These are phyloP conservation scores for Latrodectus elegans DNA, from an alignment of 2,888 invertebrate genomes.

Conservation along the genomic window DNA sequence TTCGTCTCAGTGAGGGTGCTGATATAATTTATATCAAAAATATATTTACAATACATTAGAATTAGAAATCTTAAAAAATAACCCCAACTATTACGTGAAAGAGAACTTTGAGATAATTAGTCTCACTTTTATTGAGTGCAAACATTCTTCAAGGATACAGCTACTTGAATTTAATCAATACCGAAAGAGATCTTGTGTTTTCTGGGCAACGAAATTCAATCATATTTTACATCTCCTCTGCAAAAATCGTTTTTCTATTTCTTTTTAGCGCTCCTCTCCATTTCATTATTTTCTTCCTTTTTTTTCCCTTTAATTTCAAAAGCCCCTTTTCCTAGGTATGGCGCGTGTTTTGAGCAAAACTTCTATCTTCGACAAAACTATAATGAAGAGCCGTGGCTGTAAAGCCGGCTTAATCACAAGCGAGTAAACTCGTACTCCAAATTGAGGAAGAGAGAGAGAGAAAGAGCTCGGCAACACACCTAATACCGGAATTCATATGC, in stretches of 20 bases:
- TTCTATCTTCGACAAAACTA: slow-evolving; percentile 10
- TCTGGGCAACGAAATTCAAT: too few relatives aligned
- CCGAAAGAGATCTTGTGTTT: too few relatives aligned
- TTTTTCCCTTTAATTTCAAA: not conserved
- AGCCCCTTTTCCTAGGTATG: not conserved
- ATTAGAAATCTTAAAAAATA: too few relatives aligned
- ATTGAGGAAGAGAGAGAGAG: not conserved
- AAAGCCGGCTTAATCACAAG: slow-evolving; percentile 59
- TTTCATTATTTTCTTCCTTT: not conserved
- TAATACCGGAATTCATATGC: slow-evolving; percentile 68
- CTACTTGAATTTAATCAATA: too few relatives aligned
- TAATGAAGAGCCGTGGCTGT: slow-evolving; percentile 40
- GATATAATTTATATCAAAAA: too few relatives aligned
- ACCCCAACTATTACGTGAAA: too few relatives aligned
- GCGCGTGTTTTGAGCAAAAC: slow-evolving; percentile 31
- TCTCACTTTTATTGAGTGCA: too few relatives aligned
- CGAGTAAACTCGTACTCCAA: slow-evolving; percentile 35
- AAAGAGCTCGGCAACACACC: slow-evolving; percentile 31
- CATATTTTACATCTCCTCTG: too few relatives aligned
- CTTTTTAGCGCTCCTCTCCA: not conserved
- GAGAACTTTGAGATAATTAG: too few relatives aligned
- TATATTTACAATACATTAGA: too few relatives aligned
- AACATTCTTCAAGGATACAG: too few relatives aligned
- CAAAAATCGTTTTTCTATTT: not conserved
- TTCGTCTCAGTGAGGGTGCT: too few relatives aligned